Percentiles rank a stretch among this genome's conserved stretches.
Evolutionary conservation across 2,797 vertebrate genomes (phyloP).

Genomic region (Cetoscarus ocellatus): DNA sequence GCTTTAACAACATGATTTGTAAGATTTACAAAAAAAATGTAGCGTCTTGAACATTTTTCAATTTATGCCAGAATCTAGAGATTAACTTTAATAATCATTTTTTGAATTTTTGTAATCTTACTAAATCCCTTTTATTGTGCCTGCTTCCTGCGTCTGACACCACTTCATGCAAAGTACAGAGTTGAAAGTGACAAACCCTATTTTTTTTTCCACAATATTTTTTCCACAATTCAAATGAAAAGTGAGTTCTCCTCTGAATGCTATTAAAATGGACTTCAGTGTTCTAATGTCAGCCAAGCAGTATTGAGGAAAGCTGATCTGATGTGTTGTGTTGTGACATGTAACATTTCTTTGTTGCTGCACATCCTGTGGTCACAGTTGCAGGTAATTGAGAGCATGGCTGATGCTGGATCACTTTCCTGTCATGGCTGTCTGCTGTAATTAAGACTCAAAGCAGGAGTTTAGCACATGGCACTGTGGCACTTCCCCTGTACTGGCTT

Average conservation of each 20-base stretch:
- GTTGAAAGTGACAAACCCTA: neutral
- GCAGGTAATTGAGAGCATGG: conserved; percentile 28
- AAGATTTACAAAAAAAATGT: too few relatives aligned
- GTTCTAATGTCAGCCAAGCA: neutral
- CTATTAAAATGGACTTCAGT: neutral
- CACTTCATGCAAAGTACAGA: conserved; percentile 3
- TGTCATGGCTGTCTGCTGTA: conserved; percentile 56
- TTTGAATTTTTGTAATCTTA: too few relatives aligned
- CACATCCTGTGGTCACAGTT: conserved; percentile 29
- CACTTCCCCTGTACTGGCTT: conserved; percentile 41
- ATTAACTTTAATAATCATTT: too few relatives aligned
- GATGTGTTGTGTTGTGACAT: conserved; percentile 9
- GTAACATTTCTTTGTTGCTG: conserved; percentile 22
- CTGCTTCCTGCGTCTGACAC: conserved; percentile 17
- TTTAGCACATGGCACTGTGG: conserved; percentile 43
- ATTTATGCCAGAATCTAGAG: too few relatives aligned
- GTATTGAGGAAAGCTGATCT: conserved; percentile 8
- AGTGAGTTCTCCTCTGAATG: neutral
- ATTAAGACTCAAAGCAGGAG: conserved; percentile 58
- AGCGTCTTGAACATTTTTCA: too few relatives aligned
- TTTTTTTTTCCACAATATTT: too few relatives aligned
- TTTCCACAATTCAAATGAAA: too few relatives aligned
- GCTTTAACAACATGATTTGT: too few relatives aligned
- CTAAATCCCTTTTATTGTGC: neutral
- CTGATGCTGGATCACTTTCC: conserved; percentile 43